A percentile compares a stretch with the other conserved stretches of the same genome.
Evolutionary conservation across 2,113 vertebrate species (phyloP).

Genomic region (Neogale vison): DNA sequence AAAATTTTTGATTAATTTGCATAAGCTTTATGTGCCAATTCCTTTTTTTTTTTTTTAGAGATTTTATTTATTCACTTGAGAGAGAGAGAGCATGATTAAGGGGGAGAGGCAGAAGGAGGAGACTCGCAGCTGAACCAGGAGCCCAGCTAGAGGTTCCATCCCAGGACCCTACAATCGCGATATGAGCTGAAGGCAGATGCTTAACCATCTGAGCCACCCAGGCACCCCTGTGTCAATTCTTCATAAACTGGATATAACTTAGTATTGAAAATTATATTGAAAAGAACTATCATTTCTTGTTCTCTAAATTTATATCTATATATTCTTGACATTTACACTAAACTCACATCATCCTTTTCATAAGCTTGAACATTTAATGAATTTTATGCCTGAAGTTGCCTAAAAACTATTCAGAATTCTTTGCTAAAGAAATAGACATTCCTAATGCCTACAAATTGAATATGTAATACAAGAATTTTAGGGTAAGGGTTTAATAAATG

Average conservation of each 20-base stretch:
- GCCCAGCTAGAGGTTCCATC: neutral
- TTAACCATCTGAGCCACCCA: neutral
- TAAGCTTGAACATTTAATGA: neutral
- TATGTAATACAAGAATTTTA: neutral
- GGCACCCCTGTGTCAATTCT: neutral
- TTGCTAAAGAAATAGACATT: neutral
- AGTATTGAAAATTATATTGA: neutral
- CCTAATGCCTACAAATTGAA: neutral
- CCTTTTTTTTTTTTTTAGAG: no score
- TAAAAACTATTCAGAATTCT: neutral
- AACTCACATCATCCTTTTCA: neutral
- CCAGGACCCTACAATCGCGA: neutral
- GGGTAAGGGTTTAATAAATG: neutral
- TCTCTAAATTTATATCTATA: neutral
- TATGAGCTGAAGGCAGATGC: neutral
- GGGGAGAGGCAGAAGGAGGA: neutral
- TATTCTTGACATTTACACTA: neutral
- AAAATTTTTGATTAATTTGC: conserved; percentile 15
- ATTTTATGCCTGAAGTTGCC: neutral
- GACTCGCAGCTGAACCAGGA: neutral
- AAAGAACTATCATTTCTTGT: neutral
- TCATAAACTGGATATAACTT: neutral
- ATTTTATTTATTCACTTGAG: no score
- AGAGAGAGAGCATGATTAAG: neutral
- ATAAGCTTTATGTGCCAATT: neutral